phyloP scores from a whole-genome alignment of 2,113 vertebrate species.

The Alaudala cheleensis region DNA sequence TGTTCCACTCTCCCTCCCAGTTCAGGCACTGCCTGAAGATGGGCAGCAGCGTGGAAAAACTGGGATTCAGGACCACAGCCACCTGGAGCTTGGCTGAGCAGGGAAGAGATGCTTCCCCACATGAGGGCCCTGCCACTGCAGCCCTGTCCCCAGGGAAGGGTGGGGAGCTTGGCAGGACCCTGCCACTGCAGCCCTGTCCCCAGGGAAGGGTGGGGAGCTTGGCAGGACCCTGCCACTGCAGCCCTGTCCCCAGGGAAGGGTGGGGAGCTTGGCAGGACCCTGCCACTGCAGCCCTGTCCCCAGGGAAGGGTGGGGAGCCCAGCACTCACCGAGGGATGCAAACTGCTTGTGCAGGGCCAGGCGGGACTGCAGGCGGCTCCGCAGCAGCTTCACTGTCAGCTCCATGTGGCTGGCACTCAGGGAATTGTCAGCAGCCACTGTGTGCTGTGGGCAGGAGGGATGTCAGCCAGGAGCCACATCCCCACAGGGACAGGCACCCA shows the following conservation, averaged over 20 bases:
- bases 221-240: not conserved
- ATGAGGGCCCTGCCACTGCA: not conserved
- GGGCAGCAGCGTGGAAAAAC: constrained; percentile 85
- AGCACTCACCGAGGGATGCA: constrained; percentile 86
- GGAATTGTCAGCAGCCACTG: constrained; percentile 77
- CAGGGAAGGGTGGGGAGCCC: not conserved
- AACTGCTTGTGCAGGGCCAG: constrained; percentile 95
- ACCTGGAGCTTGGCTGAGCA: constrained; percentile 83
- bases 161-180: not conserved
- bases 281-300: not conserved
- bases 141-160: not conserved
- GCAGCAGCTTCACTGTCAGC: constrained; percentile 89
- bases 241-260: not conserved
- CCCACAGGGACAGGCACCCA: fast-evolving
- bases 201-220: not conserved
- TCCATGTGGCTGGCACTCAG: constrained; percentile 98
- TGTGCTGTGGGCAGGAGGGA: constrained; percentile 61
- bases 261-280: not conserved
- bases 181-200: not conserved
- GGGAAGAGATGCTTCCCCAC: not conserved
- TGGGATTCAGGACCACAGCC: constrained; percentile 84
- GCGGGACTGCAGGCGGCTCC: constrained; percentile 88
- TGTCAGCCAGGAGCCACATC: not conserved
- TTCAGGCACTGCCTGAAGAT: constrained; percentile 88
- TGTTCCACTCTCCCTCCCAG: constrained; percentile 90